These are phyloP conservation scores for Mellivora capensis DNA, from an alignment of 2,113 vertebrate species.

Conservation along the genomic window DNA sequence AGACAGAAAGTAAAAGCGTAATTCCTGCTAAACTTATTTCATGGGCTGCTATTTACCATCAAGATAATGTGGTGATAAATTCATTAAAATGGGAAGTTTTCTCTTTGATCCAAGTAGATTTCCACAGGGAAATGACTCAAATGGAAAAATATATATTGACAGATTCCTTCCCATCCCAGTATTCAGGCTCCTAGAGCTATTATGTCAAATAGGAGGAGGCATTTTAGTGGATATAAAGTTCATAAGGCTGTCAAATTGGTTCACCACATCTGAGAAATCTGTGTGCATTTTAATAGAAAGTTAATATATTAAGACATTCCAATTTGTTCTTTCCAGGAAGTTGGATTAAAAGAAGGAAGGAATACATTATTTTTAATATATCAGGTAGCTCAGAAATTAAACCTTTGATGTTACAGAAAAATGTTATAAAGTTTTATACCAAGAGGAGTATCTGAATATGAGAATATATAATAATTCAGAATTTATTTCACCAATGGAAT, in stretches of 20 bases:
- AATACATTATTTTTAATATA: constrained; percentile 65
- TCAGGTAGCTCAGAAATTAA: constrained; percentile 65
- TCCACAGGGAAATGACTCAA: not conserved
- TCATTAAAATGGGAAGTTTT: not conserved
- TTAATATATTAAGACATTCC: constrained; percentile 60
- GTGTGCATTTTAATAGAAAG: constrained; percentile 57
- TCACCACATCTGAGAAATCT: constrained; percentile 40
- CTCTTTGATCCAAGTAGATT: constrained; percentile 39
- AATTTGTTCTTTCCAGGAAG: constrained; percentile 56
- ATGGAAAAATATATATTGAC: not conserved
- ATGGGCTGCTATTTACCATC: not conserved
- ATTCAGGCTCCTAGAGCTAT: constrained; percentile 5
- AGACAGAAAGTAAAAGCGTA: not conserved
- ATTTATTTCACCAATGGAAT: constrained; percentile 51
- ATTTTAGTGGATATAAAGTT: constrained; percentile 44
- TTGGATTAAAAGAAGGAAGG: constrained; percentile 58
- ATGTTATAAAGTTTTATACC: constrained; percentile 47
- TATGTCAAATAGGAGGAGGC: not conserved
- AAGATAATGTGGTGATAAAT: not conserved
- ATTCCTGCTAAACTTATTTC: not conserved
- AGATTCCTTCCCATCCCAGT: not conserved
- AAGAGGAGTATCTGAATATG: constrained; percentile 47
- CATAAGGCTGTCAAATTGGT: constrained; percentile 48
- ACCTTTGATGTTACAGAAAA: constrained; percentile 67
- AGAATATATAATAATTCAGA: constrained; percentile 45